Base-by-base conservation (phyloP, 2,888 invertebrate genomes). In the Drosophila helvetica region DNA sequence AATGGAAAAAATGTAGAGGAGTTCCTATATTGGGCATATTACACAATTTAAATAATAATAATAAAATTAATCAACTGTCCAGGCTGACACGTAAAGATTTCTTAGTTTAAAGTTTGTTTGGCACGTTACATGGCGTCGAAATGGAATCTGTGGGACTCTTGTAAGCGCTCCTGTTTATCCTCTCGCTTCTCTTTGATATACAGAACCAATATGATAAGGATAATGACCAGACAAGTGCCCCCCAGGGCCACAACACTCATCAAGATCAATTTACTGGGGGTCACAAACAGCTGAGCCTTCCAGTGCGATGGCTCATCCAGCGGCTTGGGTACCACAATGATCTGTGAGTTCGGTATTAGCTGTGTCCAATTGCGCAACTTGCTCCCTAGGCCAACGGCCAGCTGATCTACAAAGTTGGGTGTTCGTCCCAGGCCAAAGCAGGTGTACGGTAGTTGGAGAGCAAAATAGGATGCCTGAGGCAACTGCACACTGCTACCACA, bases 401-500 rank as follows among this genome's bases (percentile, higher is more conserved):
- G 93, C 12, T 94, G 94, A 89, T 99, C 99, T 0, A 99, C 97
- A 93, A 99, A 99, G 93, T 99, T 99, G 1, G 99, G 99, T 43
- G 98, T 98, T 67, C 98, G 94, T 3, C 99, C 99, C n/a, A 99
- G 93, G 2, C 99, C 99, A 92, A 99, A 99, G 76, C 98, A 96
- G 0, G 96, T 96, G 91, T 98, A 99, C 0, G 99, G 99, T 62
- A 99, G 93, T 91, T 98, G 98, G n/a, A 99, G 93, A 2, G 98
- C 95, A 91, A 96, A 96, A 91, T 98, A 96, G 1, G 98, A 96
- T 25, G 98, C 97, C 91, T 98, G 98, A 0, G 98, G 95, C 52
- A 98, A 91, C 91, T 99, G 99, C 0, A 96, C 96, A 57, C 97
- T 96, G 18, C 95, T 95, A 27, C 97, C 97, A 69, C 94, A 95